These are phyloP conservation scores for Anoplopoma fimbria DNA, from an alignment of 2,113 vertebrate genomes.

Conservation along the genomic window DNA sequence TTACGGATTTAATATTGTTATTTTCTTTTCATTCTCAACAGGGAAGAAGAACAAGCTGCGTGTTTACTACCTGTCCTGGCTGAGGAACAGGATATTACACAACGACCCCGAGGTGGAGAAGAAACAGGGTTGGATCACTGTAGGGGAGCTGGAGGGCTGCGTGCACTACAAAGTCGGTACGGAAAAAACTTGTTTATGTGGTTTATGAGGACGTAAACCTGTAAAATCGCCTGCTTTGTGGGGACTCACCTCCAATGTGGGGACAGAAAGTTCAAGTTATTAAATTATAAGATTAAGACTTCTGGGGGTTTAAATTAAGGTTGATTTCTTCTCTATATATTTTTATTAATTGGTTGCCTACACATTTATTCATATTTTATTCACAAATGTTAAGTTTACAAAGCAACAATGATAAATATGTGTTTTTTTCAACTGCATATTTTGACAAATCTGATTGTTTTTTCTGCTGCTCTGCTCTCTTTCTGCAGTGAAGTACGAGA, in stretches of 20 bases:
- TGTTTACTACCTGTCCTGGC: conserved; percentile 98
- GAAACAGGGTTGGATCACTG: conserved; percentile 98
- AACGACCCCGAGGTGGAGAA: conserved; percentile 99
- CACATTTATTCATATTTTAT: not conserved
- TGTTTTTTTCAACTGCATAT: not conserved
- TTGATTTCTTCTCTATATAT: not conserved
- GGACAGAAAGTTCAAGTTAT: too few species aligned
- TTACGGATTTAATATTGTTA: not conserved
- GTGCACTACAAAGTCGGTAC: conserved; percentile 99
- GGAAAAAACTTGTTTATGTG: conserved; percentile 32
- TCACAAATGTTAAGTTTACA: not conserved
- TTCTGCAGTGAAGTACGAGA: conserved; percentile 95
- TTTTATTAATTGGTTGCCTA: not conserved
- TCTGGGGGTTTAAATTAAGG: too few species aligned
- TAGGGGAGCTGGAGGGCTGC: conserved; percentile 96
- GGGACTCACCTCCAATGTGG: not conserved
- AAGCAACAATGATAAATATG: not conserved
- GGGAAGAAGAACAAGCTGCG: conserved; percentile 99
- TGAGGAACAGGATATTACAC: conserved; percentile 98
- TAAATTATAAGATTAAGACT: too few species aligned
- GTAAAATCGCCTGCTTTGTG: not conserved
- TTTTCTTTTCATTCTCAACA: conserved; percentile 48
- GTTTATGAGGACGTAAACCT: not conserved
- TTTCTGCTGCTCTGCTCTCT: conserved; percentile 26
- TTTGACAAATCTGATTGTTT: not conserved